These are phyloP conservation scores for Myiotriccus ornatus DNA, from an alignment of 2,797 vertebrate species.

Conservation along the genomic window DNA sequence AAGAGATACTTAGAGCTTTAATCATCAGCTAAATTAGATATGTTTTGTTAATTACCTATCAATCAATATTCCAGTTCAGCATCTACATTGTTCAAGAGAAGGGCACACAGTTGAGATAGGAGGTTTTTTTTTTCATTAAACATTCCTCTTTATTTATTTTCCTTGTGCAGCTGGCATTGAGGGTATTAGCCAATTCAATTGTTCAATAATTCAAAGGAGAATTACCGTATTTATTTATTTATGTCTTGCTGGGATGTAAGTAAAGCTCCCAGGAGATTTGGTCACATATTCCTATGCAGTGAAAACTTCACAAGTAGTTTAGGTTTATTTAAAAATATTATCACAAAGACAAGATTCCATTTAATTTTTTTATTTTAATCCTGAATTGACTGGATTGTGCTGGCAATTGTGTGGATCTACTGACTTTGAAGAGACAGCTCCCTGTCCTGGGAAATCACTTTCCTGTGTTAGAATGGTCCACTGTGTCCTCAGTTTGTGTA, in stretches of 20 bases:
- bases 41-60: conserved; percentile 77
- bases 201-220: conserved; percentile 46
- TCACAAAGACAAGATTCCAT: neutral
- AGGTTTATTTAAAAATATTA: neutral
- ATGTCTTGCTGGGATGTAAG: neutral
- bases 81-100: conserved; percentile 34
- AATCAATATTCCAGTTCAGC: conserved; percentile 66
- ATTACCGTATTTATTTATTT: conserved; percentile 19
- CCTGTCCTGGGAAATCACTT: neutral
- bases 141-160: neutral
- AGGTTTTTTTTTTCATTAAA: neutral
- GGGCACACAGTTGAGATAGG: neutral
- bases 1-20: conserved; percentile 74
- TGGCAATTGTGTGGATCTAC: neutral
- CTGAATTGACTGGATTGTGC: neutral
- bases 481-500: neutral
- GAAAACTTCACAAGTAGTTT: neutral
- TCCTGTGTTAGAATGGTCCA: neutral
- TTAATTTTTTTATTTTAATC: neutral
- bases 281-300: neutral
- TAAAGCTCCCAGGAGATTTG: neutral
- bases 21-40: conserved; percentile 76
- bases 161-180: neutral
- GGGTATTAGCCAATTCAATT: conserved; percentile 6
- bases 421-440: neutral